Evolutionary conservation across 2,113 vertebrate species (phyloP).

Genomic region (Psittacula cyanocephala): DNA sequence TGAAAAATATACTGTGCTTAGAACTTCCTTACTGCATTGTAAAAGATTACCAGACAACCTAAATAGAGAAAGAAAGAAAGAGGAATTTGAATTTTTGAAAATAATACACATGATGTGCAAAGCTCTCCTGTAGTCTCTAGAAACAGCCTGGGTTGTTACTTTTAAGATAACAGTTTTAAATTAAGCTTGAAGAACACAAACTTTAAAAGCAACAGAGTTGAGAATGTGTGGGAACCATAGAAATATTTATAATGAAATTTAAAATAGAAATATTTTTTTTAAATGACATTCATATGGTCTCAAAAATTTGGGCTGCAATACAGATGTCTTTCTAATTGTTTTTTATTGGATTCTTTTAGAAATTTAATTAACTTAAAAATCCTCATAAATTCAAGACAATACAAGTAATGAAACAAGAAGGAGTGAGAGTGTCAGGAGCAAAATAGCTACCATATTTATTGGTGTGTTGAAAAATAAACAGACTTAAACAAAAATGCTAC

Average conservation of each 20-base stretch:
- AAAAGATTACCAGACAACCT: not conserved
- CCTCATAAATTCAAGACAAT: not conserved
- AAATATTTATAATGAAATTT: not conserved
- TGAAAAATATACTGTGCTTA: not conserved
- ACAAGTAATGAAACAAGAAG: not conserved
- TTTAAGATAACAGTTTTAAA: not conserved
- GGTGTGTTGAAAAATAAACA: not conserved
- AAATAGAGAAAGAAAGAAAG: not conserved
- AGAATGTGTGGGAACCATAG: not conserved
- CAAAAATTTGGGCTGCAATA: not conserved
- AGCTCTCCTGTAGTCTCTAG: not conserved
- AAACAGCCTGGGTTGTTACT: not conserved
- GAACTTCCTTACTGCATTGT: not conserved
- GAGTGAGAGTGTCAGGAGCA: not conserved
- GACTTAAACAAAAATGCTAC: not conserved
- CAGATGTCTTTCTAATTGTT: not conserved
- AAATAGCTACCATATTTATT: not conserved
- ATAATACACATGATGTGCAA: not conserved
- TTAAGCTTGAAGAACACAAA: not conserved
- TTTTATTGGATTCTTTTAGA: not conserved
- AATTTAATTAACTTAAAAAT: not conserved
- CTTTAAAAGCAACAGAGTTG: not conserved
- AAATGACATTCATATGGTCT: not conserved
- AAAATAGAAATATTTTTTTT: not conserved
- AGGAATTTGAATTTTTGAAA: not conserved